Evolutionary conservation across 2,113 vertebrate species (phyloP).

Genomic region (Ptyas mucosa): DNA sequence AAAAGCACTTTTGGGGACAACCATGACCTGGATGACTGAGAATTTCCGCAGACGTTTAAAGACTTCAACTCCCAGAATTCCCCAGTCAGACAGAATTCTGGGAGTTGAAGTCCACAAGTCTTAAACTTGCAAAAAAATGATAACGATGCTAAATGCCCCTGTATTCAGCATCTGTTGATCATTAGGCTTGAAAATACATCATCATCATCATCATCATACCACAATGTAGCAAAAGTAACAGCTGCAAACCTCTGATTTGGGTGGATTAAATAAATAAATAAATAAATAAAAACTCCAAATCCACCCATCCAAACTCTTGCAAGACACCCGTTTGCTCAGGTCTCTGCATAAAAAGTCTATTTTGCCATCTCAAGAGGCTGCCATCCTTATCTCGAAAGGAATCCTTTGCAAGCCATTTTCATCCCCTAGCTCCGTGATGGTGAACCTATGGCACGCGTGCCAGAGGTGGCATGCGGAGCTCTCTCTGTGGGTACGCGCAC

Average conservation of each 20-base stretch:
- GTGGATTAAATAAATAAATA: constrained; percentile 59
- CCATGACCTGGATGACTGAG: too few species aligned
- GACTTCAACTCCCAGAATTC: too few species aligned
- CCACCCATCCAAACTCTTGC: not conserved
- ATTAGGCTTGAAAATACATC: constrained; percentile 67
- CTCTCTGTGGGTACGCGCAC: too few species aligned
- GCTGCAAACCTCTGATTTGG: constrained; percentile 68
- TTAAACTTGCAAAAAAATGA: not conserved
- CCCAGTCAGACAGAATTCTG: too few species aligned
- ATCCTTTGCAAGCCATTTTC: constrained; percentile 76
- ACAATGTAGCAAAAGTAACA: constrained; percentile 62
- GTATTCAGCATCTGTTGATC: constrained; percentile 74
- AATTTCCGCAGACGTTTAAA: too few species aligned
- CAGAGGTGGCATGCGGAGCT: too few species aligned
- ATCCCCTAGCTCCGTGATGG: constrained; percentile 51
- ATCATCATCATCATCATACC: not conserved
- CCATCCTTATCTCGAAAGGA: constrained; percentile 76
- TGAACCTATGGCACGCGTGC: too few species aligned
- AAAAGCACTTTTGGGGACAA: too few species aligned
- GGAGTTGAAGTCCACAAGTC: too few species aligned
- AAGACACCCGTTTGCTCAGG: not conserved
- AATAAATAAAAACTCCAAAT: not conserved
- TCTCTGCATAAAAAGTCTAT: constrained; percentile 55
- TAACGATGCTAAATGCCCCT: constrained; percentile 56
- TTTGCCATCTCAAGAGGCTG: constrained; percentile 65